A percentile compares a stretch with the other conserved stretches of the same genome.
These are phyloP conservation scores for Forbesichthys agassizii DNA, from an alignment of 2,113 vertebrate genomes.

Conservation along the genomic window DNA sequence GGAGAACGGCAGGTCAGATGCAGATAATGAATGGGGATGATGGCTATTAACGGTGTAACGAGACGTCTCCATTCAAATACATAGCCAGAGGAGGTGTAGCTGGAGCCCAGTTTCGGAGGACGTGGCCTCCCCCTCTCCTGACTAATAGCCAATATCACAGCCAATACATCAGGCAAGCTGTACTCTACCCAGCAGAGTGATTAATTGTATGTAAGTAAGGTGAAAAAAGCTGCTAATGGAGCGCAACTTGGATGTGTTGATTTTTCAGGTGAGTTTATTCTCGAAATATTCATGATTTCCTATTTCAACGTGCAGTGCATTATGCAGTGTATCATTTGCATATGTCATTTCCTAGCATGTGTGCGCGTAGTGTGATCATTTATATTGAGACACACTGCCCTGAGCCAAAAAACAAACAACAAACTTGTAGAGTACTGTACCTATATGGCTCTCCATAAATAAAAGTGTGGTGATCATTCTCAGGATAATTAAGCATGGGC, in stretches of 20 bases:
- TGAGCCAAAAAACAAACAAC: not conserved
- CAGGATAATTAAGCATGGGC: slow-evolving; percentile 36
- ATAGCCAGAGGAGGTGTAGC: not conserved
- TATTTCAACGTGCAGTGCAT: too few species aligned
- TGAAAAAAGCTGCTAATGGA: not conserved
- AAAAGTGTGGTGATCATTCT: slow-evolving; percentile 6
- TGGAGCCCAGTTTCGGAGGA: not conserved
- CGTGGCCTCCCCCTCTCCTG: too few species aligned
- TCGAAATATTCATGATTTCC: too few species aligned
- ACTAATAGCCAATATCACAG: too few species aligned
- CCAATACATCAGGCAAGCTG: not conserved
- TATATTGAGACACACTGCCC: not conserved
- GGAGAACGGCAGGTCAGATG: too few species aligned
- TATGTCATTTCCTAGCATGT: not conserved
- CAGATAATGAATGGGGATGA: too few species aligned
- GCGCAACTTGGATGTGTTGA: too few species aligned
- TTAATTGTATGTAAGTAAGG: not conserved
- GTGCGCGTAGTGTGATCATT: slow-evolving; percentile 2
- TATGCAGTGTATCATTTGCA: not conserved
- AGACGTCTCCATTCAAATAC: not conserved
- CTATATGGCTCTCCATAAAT: not conserved
- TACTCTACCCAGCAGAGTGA: not conserved
- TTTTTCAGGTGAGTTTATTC: too few species aligned
- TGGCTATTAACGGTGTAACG: too few species aligned
- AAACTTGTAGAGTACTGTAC: slow-evolving; percentile 21